Base-by-base conservation (phyloP, 2,113 vertebrate genomes). In the Oreotrochilus melanogaster region DNA sequence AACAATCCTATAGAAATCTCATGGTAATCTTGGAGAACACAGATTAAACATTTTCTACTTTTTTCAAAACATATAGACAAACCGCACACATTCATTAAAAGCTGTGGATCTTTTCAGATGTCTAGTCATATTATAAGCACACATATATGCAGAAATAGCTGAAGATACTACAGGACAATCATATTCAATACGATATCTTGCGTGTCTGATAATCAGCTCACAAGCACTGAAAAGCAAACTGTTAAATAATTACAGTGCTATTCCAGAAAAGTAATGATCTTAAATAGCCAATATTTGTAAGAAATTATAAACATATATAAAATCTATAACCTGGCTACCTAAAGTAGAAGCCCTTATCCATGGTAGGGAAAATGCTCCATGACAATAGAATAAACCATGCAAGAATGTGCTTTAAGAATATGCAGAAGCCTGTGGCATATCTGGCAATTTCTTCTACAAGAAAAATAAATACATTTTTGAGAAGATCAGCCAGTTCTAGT, bases 401-500 rank as follows among this genome's bases (percentile, higher is more conserved):
- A 33, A 43, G 21, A 71, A 56, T 42, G 25, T 19, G 65, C 3
- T 62, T 13, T 51, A 37, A 60, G 21, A 5, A 2, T 33, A 58
- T 33, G 11, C 19, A 62, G 16, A 5, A 69, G 17, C 19, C 75
- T 71, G 16, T 72, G 21, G 10, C 14, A 23, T n/a, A 27, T 79
- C 51, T 73, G 14, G 31, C 58, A 65, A 86, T 85, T 67, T 78
- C 17, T 82, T 91, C 61, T 16, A 23, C 51, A 66, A 87, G 43
- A 89, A 84, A 70, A 69, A 76, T 3, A 95, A 94, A 88, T 42
- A 76, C 74, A 73, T 75, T 86, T 8, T 80, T 87, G 60, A 78
- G n/a, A 72, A 79, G 45, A 72, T 60, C 43, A 93, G 24, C 12
- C 21, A 47, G 35, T 25, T 81, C 24, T 43, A 10, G 21, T 35